Conservation (phyloP, 2,113 vertebrate genomes). For the Hypocryptadius cinnamomeus region DNA sequence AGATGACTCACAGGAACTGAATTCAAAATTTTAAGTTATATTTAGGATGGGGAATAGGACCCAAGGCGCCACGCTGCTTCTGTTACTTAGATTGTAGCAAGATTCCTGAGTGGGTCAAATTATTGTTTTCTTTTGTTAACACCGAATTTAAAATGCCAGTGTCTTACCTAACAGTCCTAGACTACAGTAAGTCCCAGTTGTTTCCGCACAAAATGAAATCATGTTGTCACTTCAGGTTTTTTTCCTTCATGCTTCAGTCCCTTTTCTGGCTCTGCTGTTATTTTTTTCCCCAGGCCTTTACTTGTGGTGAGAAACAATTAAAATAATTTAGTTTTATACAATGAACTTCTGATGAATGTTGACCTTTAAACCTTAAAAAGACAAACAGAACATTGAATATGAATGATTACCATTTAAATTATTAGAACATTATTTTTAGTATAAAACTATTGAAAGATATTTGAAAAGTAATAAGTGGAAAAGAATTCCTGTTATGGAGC, state of each 20-base stretch:
- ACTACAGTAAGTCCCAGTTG: neutral
- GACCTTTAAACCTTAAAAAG: neutral
- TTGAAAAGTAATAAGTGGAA: neutral
- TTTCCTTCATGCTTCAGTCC: neutral
- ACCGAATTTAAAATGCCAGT: neutral
- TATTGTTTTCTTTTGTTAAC: neutral
- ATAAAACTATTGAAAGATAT: neutral
- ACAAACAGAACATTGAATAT: neutral
- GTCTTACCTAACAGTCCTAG: neutral
- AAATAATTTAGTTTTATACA: neutral
- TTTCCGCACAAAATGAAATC: neutral
- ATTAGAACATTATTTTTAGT: neutral
- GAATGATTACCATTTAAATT: neutral
- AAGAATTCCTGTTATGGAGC: neutral
- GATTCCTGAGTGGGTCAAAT: neutral
- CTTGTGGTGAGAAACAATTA: neutral
- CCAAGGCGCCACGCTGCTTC: neutral
- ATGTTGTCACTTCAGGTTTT: neutral
- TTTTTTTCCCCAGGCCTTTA: neutral
- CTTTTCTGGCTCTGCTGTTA: neutral
- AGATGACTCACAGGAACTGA: neutral
- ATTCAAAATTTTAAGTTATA: neutral
- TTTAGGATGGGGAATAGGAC: neutral
- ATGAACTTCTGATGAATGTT: neutral
- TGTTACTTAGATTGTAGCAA: neutral